Base-by-base conservation (phyloP, 2,888 invertebrate species). In the Tetragonula carbonaria region DNA sequence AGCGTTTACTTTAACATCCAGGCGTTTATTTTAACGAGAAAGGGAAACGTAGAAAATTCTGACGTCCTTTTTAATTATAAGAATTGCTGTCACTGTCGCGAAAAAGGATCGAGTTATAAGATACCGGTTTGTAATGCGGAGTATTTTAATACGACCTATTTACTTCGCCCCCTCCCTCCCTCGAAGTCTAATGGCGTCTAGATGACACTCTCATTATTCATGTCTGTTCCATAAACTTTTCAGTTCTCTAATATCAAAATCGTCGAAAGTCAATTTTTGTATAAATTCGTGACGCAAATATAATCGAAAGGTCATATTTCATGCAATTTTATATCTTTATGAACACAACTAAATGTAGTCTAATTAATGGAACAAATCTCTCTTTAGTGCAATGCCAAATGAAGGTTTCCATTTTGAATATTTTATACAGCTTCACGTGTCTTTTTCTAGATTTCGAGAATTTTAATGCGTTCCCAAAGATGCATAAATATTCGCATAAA, bases 61-160 rank as follows among this genome's bases (percentile, higher is more conserved):
- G 59, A 62, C 53, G 50, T 5, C 28, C 28, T 21, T 45, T 78
- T 77, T 70, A 77, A 77, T 70, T 62, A 53, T 51, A 45, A 53
- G 28, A 67, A 57, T 45, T 8, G 28, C 45, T 11, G 18, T 28
- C 66, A 16, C 57, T 55, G 57, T 50, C 66, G 6, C 28, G 28
- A 45, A 55, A 33, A 23, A 75, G 53, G 5, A 67, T 66, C 18
- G 57, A 67, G 57, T 75, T 75, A 75, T 55, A 50, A 33, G 70
- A 53, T 70, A 23, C 23, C n/a, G 21, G 18, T 77, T 77, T 71
- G 23, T 62, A 53, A 14, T 18, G 6, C n/a, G 18, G 33, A 13
- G 50, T 76, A 33, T 68, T 38, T 70, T 76, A 59, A 70, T 59
- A 53, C 51, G 23, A 77, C 53, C 62, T 77, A 70, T 70, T 70